A percentile compares a stretch with the other conserved stretches of the same genome.
Evolutionary conservation across 2,888 invertebrate species (phyloP).

Genomic region (Tetheella fluctuosa): DNA sequence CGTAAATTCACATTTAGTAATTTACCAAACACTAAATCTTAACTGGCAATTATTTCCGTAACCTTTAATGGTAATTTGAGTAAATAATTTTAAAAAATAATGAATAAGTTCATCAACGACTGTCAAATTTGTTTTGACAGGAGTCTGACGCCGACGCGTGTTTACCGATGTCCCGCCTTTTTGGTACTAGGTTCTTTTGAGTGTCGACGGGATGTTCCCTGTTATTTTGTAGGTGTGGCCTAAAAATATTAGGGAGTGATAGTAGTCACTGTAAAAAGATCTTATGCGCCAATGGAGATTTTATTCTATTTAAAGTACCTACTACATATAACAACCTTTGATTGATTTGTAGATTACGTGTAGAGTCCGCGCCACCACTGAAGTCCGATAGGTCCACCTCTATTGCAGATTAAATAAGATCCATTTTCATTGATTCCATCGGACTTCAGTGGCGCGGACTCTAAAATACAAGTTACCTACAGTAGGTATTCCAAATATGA

Average conservation of each 20-base stretch:
- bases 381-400: too few relatives aligned
- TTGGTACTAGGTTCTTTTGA: conserved; percentile 12
- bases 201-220: not conserved
- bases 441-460: too few relatives aligned
- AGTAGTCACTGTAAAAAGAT: not conserved
- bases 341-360: too few relatives aligned
- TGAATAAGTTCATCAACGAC: not conserved
- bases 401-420: too few relatives aligned
- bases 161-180: conserved; percentile 13
- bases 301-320: too few relatives aligned
- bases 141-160: not conserved
- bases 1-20: not conserved
- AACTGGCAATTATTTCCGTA: not conserved
- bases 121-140: conserved; percentile 5
- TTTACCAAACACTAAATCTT: not conserved
- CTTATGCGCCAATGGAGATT: not conserved
- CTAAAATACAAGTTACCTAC: too few relatives aligned
- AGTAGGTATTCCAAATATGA: too few relatives aligned
- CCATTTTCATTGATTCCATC: too few relatives aligned
- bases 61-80: not conserved
- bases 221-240: not conserved
- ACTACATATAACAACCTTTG: too few relatives aligned
- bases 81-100: not conserved
- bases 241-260: not conserved
- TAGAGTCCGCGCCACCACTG: too few relatives aligned